A percentile compares a stretch with the other conserved stretches of the same genome.
phyloP scores from a whole-genome alignment of 2,888 invertebrate genomes.

The Acanthosoma haemorrhoidale region DNA sequence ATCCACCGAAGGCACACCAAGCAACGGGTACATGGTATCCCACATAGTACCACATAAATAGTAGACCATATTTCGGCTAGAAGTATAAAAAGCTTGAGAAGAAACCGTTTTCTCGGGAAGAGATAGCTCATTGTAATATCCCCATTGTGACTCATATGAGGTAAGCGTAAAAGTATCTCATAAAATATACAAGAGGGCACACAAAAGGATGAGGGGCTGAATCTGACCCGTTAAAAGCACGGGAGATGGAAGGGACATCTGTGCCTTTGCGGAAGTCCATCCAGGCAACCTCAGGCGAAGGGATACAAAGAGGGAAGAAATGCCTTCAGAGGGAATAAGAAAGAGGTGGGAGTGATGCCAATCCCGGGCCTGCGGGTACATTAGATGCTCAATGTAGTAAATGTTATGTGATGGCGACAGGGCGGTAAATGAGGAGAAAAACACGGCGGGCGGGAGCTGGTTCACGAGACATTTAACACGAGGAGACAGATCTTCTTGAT shows the following conservation, averaged over 20 bases:
- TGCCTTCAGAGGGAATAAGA: neutral
- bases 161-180: neutral
- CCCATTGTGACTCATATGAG: neutral
- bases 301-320: neutral
- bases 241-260: neutral
- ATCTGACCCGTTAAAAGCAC: constrained; percentile 5
- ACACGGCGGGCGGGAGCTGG: constrained; percentile 12
- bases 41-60: too few relatives aligned
- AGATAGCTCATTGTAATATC: too few relatives aligned
- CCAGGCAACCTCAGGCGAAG: constrained; percentile 17
- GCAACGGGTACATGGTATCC: too few relatives aligned
- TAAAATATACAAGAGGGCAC: neutral
- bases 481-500: constrained; percentile 5
- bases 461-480: constrained; percentile 37
- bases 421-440: constrained; percentile 34
- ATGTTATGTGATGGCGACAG: constrained; percentile 17
- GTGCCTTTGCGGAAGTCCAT: constrained; percentile 22
- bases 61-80: too few relatives aligned
- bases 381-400: constrained; percentile 34
- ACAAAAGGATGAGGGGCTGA: neutral
- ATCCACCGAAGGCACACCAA: too few relatives aligned
- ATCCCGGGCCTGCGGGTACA: constrained; percentile 28
- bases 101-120: too few relatives aligned
- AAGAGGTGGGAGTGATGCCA: neutral
- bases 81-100: too few relatives aligned